A percentile compares a stretch with the other conserved stretches of the same genome.
phyloP scores from a whole-genome alignment of 2,113 vertebrate genomes.

The Brienomyrus brachyistius region DNA sequence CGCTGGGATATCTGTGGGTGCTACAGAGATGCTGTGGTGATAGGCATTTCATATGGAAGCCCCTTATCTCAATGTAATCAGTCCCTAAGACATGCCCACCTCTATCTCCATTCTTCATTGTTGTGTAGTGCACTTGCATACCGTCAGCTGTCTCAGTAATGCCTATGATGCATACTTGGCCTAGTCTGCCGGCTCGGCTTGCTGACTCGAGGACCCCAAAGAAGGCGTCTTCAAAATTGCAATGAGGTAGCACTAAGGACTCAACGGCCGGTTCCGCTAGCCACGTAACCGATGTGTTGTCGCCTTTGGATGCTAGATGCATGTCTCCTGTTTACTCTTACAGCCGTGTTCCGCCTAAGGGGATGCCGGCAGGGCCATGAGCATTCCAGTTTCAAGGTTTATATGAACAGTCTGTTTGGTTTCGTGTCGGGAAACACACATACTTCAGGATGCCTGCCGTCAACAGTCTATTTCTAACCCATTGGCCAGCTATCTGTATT shows the following conservation, averaged over 20 bases:
- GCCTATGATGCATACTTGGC: background rate
- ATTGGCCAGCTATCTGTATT: slow-evolving; percentile 38
- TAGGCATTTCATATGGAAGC: background rate
- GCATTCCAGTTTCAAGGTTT: background rate
- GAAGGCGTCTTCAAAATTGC: background rate
- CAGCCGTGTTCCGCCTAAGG: background rate
- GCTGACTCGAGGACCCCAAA: no score
- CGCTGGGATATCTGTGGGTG: background rate
- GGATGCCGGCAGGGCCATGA: background rate
- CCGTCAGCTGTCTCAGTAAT: no score
- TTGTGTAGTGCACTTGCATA: no score
- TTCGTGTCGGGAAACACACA: slow-evolving; percentile 6
- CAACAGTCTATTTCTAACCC: slow-evolving; percentile 46
- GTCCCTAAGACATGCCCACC: background rate
- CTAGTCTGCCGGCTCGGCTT: no score
- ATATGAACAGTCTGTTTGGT: slow-evolving; percentile 28
- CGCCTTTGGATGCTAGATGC: background rate
- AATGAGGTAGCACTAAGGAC: background rate
- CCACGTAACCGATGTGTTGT: background rate
- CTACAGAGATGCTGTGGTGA: background rate
- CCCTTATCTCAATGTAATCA: background rate
- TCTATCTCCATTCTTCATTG: background rate
- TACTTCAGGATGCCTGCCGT: slow-evolving; percentile 24
- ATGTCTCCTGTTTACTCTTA: background rate
- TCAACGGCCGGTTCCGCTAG: background rate